Evolutionary conservation across 2,888 invertebrate species (phyloP).

Genomic region (Coremacera marginata): DNA sequence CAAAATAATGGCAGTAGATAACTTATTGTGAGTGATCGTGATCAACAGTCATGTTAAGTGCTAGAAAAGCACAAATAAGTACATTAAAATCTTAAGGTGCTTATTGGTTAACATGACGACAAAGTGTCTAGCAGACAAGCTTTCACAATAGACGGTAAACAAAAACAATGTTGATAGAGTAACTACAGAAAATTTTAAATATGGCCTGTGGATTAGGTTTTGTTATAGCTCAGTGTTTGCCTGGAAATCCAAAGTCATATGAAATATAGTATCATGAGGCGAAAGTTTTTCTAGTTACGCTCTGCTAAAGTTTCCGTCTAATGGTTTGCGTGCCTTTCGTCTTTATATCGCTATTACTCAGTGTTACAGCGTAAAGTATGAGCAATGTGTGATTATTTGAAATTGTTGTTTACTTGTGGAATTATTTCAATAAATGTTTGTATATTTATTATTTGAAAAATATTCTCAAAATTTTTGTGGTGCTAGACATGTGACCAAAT

Average conservation of each 20-base stretch:
- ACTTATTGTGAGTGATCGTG: not conserved
- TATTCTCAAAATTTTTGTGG: not conserved
- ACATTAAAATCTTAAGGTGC: not conserved
- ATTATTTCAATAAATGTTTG: not conserved
- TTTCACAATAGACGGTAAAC: not conserved
- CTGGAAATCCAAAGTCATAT: no score
- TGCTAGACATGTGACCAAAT: not conserved
- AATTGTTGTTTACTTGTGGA: not conserved
- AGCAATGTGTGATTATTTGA: no score
- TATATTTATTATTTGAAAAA: not conserved
- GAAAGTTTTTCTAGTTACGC: no score
- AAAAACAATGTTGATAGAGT: not conserved
- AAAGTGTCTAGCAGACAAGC: constrained; percentile 1
- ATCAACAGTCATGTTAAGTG: not conserved
- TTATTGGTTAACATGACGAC: constrained; percentile 21
- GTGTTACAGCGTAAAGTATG: no score
- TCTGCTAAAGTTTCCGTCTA: no score
- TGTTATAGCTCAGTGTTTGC: no score
- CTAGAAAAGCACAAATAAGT: not conserved
- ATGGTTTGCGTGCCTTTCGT: no score
- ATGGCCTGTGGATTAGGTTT: no score
- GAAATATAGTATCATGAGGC: no score
- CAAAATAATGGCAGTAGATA: not conserved
- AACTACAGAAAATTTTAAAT: no score
- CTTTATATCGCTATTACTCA: no score